phyloP scores from a whole-genome alignment of 2,797 vertebrate species.

The Halcyon leucocephala region DNA sequence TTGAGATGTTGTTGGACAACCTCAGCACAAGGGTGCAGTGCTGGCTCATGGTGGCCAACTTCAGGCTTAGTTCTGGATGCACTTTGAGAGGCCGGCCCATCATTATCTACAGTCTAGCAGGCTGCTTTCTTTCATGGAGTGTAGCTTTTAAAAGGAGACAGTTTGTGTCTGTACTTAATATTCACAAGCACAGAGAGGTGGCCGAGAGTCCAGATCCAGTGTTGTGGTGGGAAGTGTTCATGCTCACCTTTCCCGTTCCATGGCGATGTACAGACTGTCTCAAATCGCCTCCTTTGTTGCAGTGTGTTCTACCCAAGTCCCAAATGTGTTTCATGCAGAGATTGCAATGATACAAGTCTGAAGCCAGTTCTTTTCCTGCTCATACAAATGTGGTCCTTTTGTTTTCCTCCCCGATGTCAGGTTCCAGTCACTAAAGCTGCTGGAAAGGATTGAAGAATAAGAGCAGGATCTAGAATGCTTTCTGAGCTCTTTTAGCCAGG shows the following conservation, averaged over 20 bases:
- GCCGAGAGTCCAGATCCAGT: neutral
- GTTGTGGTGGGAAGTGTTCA: neutral
- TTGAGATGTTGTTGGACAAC: neutral
- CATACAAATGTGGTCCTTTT: neutral
- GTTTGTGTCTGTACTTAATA: neutral
- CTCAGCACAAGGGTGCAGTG: neutral
- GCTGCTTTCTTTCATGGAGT: neutral
- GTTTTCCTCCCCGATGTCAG: fast-evolving
- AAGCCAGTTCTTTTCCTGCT: neutral
- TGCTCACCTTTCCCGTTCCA: neutral
- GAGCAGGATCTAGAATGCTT: neutral
- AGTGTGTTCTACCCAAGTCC: neutral
- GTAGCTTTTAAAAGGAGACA: neutral
- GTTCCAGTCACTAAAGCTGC: neutral
- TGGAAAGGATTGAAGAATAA: neutral
- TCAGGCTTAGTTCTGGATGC: neutral
- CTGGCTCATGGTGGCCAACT: neutral
- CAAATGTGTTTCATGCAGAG: neutral
- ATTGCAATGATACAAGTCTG: neutral
- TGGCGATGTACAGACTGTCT: fast-evolving
- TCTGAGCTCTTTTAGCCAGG: neutral
- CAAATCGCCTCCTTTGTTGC: neutral
- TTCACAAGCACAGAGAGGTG: neutral
- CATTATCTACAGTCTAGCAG: neutral
- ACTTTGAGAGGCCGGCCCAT: neutral